These are phyloP conservation scores for Tychaedon coryphoeus DNA, from an alignment of 2,113 vertebrate genomes.

Conservation along the genomic window DNA sequence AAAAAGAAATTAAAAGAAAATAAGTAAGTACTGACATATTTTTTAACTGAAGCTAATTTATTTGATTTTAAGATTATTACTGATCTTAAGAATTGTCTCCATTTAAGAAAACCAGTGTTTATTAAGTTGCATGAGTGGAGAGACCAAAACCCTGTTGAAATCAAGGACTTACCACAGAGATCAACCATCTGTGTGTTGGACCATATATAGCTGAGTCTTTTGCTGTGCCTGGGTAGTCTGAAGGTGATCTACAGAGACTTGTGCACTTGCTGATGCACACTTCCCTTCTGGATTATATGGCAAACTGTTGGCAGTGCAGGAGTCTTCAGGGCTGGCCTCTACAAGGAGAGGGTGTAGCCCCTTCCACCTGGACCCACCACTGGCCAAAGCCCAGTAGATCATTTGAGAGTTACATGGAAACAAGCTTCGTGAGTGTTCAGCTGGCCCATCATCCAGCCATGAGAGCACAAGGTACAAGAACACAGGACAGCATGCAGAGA, in stretches of 20 bases:
- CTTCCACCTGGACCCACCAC: fast-evolving
- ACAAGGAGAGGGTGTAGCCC: neutral
- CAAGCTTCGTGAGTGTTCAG: fast-evolving
- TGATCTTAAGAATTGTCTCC: neutral
- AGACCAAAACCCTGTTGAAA: neutral
- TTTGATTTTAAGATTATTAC: neutral
- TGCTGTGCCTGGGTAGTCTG: neutral
- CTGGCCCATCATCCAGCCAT: neutral
- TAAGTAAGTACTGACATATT: neutral
- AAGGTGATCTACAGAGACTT: neutral
- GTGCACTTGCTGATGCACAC: neutral
- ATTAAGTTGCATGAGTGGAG: neutral
- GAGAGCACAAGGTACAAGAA: neutral
- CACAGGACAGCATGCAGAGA: neutral
- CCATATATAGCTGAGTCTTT: fast-evolving
- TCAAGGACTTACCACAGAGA: neutral
- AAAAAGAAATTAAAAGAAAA: neutral
- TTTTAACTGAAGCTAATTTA: neutral
- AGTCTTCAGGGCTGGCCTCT: neutral
- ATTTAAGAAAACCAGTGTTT: neutral
- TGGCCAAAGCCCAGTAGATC: neutral
- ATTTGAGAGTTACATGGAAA: neutral
- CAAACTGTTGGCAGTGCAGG: fast-evolving
- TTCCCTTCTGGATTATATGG: neutral
- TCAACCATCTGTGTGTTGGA: neutral